These are phyloP conservation scores for Daktulosphaira vitifoliae DNA, from an alignment of 1,140 invertebrate species.

Conservation along the genomic window DNA sequence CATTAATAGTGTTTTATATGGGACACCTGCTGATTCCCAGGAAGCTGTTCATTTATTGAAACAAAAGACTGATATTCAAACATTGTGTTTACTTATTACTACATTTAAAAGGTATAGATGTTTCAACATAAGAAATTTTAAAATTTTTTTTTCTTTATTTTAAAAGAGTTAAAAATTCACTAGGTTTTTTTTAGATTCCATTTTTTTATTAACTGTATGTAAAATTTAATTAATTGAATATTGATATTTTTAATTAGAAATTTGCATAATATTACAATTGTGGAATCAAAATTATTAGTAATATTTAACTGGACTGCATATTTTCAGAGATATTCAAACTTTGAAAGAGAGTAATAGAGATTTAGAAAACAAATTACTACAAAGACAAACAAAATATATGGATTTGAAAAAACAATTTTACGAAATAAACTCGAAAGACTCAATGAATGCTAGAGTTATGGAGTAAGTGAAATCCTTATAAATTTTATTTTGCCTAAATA, in stretches of 20 bases:
- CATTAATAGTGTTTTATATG: slow-evolving; percentile 25
- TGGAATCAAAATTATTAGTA: too few species aligned
- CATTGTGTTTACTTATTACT: slow-evolving; percentile 23
- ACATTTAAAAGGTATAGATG: slow-evolving; percentile 31
- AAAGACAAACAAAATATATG: slow-evolving; percentile 1
- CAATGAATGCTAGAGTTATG: slow-evolving; percentile 8
- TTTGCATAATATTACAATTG: too few species aligned
- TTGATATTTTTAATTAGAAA: too few species aligned
- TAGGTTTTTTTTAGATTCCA: too few species aligned
- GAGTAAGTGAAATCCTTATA: slow-evolving; percentile 3
- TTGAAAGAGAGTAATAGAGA: slow-evolving; percentile 19
- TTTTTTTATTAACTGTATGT: too few species aligned
- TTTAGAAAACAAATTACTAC: slow-evolving; percentile 14
- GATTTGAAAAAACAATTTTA: slow-evolving; percentile 7
- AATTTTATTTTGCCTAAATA: neutral
- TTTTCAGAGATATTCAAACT: slow-evolving; percentile 20
- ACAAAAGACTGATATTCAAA: slow-evolving; percentile 32
- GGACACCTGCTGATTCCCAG: slow-evolving; percentile 25
- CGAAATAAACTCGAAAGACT: slow-evolving; percentile 14
- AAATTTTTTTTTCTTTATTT: too few species aligned
- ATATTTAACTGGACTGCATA: neutral
- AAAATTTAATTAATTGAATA: too few species aligned
- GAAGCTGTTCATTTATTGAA: slow-evolving; percentile 26
- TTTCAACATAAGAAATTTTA: too few species aligned
- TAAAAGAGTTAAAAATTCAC: too few species aligned